Evolutionary conservation across 2,888 invertebrate genomes (phyloP), one percentile per base, ranked within the genome.

Genomic region (Seira sanloemensis): DNA sequence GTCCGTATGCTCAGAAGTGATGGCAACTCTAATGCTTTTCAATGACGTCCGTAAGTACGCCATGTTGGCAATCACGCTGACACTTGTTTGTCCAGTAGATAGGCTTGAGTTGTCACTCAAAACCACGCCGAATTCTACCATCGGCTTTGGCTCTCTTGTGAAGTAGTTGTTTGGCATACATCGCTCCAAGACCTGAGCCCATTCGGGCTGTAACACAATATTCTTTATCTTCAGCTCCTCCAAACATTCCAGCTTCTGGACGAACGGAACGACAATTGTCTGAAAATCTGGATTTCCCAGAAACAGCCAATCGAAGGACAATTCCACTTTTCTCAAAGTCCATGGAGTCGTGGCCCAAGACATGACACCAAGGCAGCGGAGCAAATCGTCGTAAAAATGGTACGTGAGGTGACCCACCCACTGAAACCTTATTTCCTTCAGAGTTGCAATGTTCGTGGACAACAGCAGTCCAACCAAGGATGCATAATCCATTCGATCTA

Each of bases 291-390:
- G 85, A 71, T 88, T 84, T 24, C 80, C 83, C 2, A 88, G 26
- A 46, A 83, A 81, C 19, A 88, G 84, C 86, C 86, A 88, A 73
- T 88, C 88, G 27, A 87, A 86, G 23, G 83, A 74, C 24, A 88
- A 58, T 21, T 73, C 71, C 0, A 88, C 67, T 46, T 83, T 72
- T 16, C 85, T 86, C 37, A 88, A 62, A 46, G 80, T 27, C 58
- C 85, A 74, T 9, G 79, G 68, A n/a, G 69, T 54, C 9, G 16
- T 58, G n/a, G 58, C 62, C 76, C 82, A 84, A n/a, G 66, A 73
- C 25, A 88, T 75, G 12, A 87, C 84, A 0, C 81, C 75, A 0
- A 87, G 18, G 25, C 79, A 80, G 12, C 80, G 75, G 25, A 87
- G 72, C 19, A 87, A 85, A 46, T 88, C 88, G 2, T 86, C 86